Evolutionary conservation across 2,888 invertebrate genomes (phyloP), one percentile per base, ranked within the genome.

Genomic region (Oligia fasciuncula): DNA sequence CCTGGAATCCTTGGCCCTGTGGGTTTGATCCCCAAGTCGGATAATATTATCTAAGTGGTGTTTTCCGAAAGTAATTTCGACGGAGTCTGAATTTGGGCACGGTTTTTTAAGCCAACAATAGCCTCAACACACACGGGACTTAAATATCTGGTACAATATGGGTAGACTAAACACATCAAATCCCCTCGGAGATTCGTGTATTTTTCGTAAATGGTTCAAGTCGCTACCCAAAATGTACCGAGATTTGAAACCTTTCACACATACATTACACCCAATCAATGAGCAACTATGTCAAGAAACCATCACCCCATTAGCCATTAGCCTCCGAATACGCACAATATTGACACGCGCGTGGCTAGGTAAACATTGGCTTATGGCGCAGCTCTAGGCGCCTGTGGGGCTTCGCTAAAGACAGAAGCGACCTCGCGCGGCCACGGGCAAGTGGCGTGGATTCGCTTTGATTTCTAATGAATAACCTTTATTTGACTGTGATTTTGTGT

Each of bases 391-490:
- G 79, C 40, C 80, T 77, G 85, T 90, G 87, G 81, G 94, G 94
- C 93, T 94, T 94, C 94, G 83, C 87, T 94, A 93, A 94, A 92
- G 91, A 92, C 89, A 94, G 43, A 73, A 74, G 11, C 76, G 92
- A 78, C 93, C 93, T 93, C 91, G 93, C 80, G 69, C 82, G 86
- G 86, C 88, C 93, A 91, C 89, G 92, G 90, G 68, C 91, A 83
- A 70, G 60, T 80, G 79, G 80, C 87, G 81, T 90, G 89, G 57
- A 80, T 76, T 76, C 79, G 51, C 85, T 87, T 79, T 88, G 91
- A 91, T 91, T 92, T 80, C 62, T 80, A 85, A 81, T 85, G 35
- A 57, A 57, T 49, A 68, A 40, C 43, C 46, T 60, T 70, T 65
- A 49, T 77, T 66, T 77, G 46, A 23, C 46, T 54, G 67, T 46